Base-by-base conservation (phyloP, 2,797 vertebrate genomes). In the Halcyon leucocephala region DNA sequence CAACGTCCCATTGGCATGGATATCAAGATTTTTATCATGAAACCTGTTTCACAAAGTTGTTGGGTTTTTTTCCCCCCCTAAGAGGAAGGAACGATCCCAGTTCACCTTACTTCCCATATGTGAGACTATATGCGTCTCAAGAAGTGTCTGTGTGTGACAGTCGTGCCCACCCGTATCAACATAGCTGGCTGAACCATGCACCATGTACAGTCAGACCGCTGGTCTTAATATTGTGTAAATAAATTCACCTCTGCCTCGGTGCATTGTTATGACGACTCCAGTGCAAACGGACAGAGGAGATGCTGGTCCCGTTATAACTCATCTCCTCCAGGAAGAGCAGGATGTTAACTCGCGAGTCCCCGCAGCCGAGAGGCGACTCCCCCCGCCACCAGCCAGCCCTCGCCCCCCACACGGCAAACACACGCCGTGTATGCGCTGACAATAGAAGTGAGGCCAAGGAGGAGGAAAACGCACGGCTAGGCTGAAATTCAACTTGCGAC, bases 171-270 rank as follows among this genome's bases (percentile, higher is more conserved):
- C 93, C 96, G 55, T 26, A 44, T 52, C 22, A 60, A 22, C 79
- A 12, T 1, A 37, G 94, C 91, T 2, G 82, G 89, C 87, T 57
- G 86, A 70, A 24, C 79, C 95, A 48, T 4, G 86, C 90, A 86
- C 85, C 44, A 33, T 3, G 74, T 14, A 57, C 20, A 61, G 69
- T 35, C 93, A 87, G 91, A 80, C 71, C 67, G 94, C 97, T 94
- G 97, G 94, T 89, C 96, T 62, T 87, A 87, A 94, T 24, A 96
- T 67, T 31, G 97, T 97, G 97, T 94, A 95, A 97, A 97, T 78
- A 94, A 95, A 98, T 98, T 98, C 98, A 98, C 98, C 98, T 98
- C 98, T 97, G 98, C 98, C 98, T 98, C 98, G 97, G 97, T 97
- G 98, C 98, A 98, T 98, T 97, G 98, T 98, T 98, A 98, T 95